Base-by-base conservation (phyloP, 1,140 invertebrate species). In the Eueides isabella region DNA sequence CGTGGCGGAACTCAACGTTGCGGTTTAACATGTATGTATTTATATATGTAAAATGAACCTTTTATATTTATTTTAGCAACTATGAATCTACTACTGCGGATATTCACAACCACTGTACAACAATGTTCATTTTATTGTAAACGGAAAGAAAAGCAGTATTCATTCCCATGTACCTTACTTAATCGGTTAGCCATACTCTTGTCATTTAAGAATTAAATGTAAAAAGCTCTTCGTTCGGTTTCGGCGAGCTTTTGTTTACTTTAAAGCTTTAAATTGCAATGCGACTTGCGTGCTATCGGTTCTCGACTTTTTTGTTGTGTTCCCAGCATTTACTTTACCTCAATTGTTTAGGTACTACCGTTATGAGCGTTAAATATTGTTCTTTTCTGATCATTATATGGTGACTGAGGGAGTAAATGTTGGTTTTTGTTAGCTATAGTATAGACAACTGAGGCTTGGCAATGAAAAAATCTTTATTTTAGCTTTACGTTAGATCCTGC, bases 291-390 rank as follows among this genome's bases (percentile, higher is more conserved):
- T 66, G 28, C 19, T 61, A 31, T 69, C 19, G 55, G 55, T 63
- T 69, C 44, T 14, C 1, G 1, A 5, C 23, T 55, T 55, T 67
- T 67, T 69, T 33, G 67, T 69, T 61, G 19, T 16, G 67, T 68
- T 68, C 26, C 33, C 30, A 61, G 14, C 9, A 31, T 2, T 33
- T 63, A 30, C 11, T 35, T 61, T 19, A 23, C 48, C 48, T 55
- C 19, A 19, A 68, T 61, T 61, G 30, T 55, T 68, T 30, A 23
- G 48, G n/a, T 16, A 23, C 67, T 68, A 68, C 67, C 67, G 67
- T 68, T 61, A 68, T 2, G 5, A 33, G n/a, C 29, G n/a, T 35
- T 61, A 5, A 31, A 26, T 61, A 23, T 55, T 55, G 23, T 55
- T 12, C 7, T 55, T 55, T 55, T 55, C 23, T 12, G 1, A 4